A percentile compares a stretch with the other conserved stretches of the same genome.
phyloP scores from a whole-genome alignment of 2,113 vertebrate species.

The Phylloscopus whistleri region DNA sequence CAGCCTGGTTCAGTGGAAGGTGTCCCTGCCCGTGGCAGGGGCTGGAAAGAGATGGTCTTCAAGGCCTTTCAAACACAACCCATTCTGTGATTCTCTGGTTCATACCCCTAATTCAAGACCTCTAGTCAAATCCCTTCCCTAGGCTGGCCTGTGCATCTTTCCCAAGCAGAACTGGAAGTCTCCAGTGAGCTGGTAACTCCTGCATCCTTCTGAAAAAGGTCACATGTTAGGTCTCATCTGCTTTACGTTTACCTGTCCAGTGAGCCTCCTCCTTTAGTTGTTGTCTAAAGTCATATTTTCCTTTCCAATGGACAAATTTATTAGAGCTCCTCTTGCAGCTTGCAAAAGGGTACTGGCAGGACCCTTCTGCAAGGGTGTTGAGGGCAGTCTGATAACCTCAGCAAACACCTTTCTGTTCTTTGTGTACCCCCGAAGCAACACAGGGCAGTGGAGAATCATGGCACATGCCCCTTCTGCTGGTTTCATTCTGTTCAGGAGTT shows the following conservation, averaged over 20 bases:
- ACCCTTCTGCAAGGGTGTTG: too few relatives aligned
- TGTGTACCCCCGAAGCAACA: neutral
- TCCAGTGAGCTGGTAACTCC: neutral
- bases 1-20: neutral
- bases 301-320: neutral
- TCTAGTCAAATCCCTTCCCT: neutral
- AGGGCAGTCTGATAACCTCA: neutral
- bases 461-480: neutral
- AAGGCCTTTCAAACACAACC: neutral
- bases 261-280: neutral
- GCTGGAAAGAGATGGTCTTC: neutral
- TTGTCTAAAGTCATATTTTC: neutral
- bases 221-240: neutral
- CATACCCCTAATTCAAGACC: neutral
- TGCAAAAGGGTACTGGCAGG: neutral
- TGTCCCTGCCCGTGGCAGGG: neutral
- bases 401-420: neutral
- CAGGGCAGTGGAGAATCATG: neutral
- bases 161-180: neutral
- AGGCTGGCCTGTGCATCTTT: neutral
- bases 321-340: neutral
- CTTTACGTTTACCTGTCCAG: neutral
- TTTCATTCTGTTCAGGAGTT: neutral
- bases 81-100: neutral
- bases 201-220: neutral